Conservation (phyloP, 2,113 vertebrate species). For the Chitala chitala region DNA sequence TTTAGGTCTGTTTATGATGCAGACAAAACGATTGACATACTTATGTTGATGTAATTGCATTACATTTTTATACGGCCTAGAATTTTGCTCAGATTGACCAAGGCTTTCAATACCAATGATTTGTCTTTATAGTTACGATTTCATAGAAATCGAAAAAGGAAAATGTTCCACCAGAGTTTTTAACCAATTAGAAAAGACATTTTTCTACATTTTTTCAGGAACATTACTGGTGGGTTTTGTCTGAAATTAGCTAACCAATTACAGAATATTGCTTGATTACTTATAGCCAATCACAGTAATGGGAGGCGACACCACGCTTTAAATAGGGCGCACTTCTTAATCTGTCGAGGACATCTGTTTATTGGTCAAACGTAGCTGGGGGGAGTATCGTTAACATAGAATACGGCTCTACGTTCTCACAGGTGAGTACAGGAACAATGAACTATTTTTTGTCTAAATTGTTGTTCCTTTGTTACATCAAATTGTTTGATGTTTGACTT, state of each 20-base stretch:
- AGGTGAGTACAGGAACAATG: constrained; percentile 6
- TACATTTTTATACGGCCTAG: too few species aligned
- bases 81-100: too few species aligned
- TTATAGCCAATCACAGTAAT: background rate
- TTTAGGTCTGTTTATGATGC: too few species aligned
- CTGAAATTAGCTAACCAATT: constrained; percentile 17
- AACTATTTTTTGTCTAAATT: background rate
- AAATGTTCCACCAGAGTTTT: background rate
- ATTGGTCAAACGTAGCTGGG: background rate
- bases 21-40: too few species aligned
- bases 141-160: too few species aligned
- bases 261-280: background rate
- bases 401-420: background rate
- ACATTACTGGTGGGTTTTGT: background rate
- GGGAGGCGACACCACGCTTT: constrained; percentile 16
- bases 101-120: too few species aligned
- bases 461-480: background rate
- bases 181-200: background rate
- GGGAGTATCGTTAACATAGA: background rate
- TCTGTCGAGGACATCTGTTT: constrained; percentile 14
- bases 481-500: background rate
- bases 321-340: constrained; percentile 11
- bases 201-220: background rate
- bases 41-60: too few species aligned
- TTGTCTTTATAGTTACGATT: too few species aligned